Percentiles rank a stretch among this genome's conserved stretches.
Evolutionary conservation across 2,797 vertebrate genomes (phyloP).

Genomic region (Acropternis orthonyx): DNA sequence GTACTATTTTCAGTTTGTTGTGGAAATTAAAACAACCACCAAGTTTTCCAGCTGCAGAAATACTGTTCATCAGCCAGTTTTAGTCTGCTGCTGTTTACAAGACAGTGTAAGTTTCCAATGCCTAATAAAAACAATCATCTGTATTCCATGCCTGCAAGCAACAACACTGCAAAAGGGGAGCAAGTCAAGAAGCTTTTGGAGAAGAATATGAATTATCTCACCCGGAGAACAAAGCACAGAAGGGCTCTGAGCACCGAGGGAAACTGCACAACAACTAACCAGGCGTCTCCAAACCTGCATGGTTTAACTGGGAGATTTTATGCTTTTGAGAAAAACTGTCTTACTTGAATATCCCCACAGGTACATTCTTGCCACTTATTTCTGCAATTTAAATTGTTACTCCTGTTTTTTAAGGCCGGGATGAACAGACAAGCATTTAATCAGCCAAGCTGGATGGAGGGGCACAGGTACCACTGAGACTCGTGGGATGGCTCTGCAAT

Average conservation of each 20-base stretch:
- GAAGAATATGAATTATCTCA: constrained; percentile 27
- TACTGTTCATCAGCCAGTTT: background rate
- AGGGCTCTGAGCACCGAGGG: background rate
- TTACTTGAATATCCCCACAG: background rate
- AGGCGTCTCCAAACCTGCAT: background rate
- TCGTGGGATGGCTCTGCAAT: background rate
- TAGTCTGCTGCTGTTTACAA: constrained; percentile 6
- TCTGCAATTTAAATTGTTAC: background rate
- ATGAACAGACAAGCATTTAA: background rate
- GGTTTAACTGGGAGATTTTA: background rate
- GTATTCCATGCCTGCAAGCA: constrained; percentile 29
- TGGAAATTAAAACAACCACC: background rate
- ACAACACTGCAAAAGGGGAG: background rate
- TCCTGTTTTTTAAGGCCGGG: background rate
- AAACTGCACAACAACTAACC: background rate
- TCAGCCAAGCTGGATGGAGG: background rate
- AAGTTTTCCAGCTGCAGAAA: background rate
- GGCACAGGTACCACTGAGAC: background rate
- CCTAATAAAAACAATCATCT: constrained; percentile 36
- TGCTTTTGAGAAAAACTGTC: background rate
- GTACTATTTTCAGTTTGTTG: background rate
- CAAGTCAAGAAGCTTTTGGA: background rate
- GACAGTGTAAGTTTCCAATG: background rate
- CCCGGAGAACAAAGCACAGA: background rate
- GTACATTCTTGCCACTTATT: background rate